These are phyloP conservation scores for Apus apus DNA, from an alignment of 2,113 vertebrate genomes.

Conservation along the genomic window DNA sequence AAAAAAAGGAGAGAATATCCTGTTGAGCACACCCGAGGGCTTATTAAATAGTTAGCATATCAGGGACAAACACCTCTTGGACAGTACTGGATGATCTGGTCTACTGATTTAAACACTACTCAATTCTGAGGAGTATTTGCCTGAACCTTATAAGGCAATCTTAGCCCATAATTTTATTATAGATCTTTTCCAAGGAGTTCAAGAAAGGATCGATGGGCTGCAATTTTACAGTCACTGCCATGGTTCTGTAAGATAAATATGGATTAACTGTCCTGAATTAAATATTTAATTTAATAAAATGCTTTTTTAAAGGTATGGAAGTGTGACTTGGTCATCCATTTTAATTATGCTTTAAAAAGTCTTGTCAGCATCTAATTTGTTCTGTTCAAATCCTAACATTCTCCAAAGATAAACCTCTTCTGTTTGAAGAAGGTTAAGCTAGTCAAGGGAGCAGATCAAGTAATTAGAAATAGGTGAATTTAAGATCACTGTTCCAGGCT, in stretches of 20 bases:
- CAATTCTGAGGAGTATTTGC: background rate
- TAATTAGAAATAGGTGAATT: conserved; percentile 16
- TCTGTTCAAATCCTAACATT: background rate
- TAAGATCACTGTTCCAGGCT: conserved; percentile 9
- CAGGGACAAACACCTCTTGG: background rate
- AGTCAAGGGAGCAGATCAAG: conserved; percentile 9
- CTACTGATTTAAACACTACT: background rate
- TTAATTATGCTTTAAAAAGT: background rate
- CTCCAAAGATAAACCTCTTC: conserved; percentile 2
- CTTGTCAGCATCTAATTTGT: background rate
- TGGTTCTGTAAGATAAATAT: background rate
- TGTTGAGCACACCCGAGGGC: fast-evolving
- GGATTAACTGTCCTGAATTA: conserved; percentile 5
- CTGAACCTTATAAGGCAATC: background rate
- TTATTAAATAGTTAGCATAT: background rate
- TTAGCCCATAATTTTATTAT: background rate
- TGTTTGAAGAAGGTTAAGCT: conserved; percentile 15
- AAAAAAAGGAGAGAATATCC: background rate
- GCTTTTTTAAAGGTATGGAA: conserved; percentile 1
- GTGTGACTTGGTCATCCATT: background rate
- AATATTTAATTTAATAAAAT: conserved; percentile 36
- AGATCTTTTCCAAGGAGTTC: background rate
- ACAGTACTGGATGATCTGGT: background rate
- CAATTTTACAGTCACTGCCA: background rate
- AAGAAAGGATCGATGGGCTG: background rate